These are phyloP conservation scores for Pterois miles DNA, from an alignment of 2,797 vertebrate species.

Conservation along the genomic window DNA sequence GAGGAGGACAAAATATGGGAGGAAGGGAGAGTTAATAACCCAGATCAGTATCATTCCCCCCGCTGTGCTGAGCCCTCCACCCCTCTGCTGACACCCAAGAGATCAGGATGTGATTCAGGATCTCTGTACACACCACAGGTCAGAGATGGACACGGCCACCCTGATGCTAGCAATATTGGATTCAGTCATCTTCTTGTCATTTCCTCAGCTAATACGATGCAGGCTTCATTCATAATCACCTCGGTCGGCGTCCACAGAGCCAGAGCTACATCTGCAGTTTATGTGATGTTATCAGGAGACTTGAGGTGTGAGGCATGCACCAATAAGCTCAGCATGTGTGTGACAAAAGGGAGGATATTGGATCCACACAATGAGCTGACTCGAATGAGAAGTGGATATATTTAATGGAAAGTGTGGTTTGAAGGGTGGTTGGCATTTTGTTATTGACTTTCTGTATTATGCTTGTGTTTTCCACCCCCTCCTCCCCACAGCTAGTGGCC, in stretches of 20 bases:
- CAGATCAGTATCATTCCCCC: slow-evolving; percentile 45
- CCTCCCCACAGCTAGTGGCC: not conserved
- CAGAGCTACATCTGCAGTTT: slow-evolving; percentile 62
- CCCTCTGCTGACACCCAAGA: slow-evolving; percentile 25
- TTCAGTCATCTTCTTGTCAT: slow-evolving; percentile 68
- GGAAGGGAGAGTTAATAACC: slow-evolving; percentile 43
- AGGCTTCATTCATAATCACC: slow-evolving; percentile 64
- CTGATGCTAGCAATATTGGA: slow-evolving; percentile 40
- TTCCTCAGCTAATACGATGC: slow-evolving; percentile 73
- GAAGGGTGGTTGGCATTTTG: not conserved
- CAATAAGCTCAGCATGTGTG: slow-evolving; percentile 35
- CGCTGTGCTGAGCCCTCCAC: slow-evolving; percentile 41
- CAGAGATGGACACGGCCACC: slow-evolving; percentile 21
- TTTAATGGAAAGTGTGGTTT: not conserved
- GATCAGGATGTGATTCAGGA: slow-evolving; percentile 28
- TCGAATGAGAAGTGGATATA: slow-evolving; percentile 7
- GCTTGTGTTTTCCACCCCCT: not conserved
- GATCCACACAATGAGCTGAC: slow-evolving; percentile 24
- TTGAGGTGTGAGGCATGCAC: slow-evolving; percentile 42
- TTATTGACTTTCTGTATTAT: slow-evolving; percentile 6
- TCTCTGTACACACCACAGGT: not conserved
- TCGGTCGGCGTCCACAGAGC: slow-evolving; percentile 13
- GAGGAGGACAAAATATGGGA: not conserved
- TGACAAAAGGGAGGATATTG: slow-evolving; percentile 45
- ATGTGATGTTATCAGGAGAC: slow-evolving; percentile 62